Evolutionary conservation across 1,140 invertebrate genomes (phyloP).

Genomic region (Orchestia grillus): DNA sequence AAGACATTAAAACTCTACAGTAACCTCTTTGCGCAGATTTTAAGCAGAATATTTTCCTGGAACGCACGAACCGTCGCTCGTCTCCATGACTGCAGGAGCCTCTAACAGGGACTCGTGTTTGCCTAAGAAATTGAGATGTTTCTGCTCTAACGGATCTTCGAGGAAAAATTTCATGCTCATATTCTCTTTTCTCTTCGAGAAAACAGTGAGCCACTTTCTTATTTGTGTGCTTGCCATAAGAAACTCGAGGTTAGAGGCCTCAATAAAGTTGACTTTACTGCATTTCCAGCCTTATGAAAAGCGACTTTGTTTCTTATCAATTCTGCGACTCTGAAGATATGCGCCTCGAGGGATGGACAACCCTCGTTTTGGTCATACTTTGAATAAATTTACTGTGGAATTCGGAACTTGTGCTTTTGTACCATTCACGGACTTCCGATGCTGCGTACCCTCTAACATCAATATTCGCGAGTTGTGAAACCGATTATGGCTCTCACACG

Average conservation of each 20-base stretch:
- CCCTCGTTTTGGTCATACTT: neutral
- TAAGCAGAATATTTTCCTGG: neutral
- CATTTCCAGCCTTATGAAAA: neutral
- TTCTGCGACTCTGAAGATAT: neutral
- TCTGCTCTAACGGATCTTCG: conserved; percentile 32
- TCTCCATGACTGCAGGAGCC: neutral
- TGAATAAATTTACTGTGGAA: neutral
- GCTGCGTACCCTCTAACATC: too few relatives aligned
- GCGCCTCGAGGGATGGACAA: neutral
- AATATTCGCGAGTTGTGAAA: too few relatives aligned
- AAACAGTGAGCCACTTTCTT: conserved; percentile 46
- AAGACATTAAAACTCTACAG: neutral
- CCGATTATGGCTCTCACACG: too few relatives aligned
- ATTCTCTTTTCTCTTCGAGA: conserved; percentile 38
- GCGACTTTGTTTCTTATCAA: neutral
- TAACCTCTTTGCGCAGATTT: neutral
- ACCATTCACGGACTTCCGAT: neutral
- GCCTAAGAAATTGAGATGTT: conserved; percentile 56
- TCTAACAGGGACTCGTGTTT: conserved; percentile 54
- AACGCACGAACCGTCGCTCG: neutral
- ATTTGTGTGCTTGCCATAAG: conserved; percentile 30
- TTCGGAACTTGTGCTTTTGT: neutral
- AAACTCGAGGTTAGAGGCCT: conserved; percentile 16
- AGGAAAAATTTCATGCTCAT: conserved; percentile 51
- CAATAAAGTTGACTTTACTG: conserved; percentile 13